Evolutionary conservation across 2,888 invertebrate species (phyloP), one percentile per base, ranked within the genome.

Genomic region (Lissocephala sabroskyi): DNA sequence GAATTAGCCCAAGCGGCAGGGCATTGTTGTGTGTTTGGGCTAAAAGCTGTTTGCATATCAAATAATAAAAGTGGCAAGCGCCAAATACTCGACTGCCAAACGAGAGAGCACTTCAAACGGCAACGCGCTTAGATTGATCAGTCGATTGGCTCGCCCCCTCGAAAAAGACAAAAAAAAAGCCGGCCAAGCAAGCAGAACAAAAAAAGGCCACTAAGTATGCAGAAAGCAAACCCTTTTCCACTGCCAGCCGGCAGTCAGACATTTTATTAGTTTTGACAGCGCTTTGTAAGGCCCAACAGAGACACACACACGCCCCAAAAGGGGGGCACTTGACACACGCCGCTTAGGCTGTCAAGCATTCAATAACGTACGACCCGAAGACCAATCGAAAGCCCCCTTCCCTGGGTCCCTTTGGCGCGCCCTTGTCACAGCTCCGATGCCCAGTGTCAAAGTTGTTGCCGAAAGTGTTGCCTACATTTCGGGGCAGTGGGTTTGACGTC

Each of bases 251-350:
- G n/a, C n/a, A 55, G 53, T 42, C 45, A 60, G 56, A 66, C 77
- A 70, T 77, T 71, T 73, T 77, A 73, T 73, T 77, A 73, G 71
- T 73, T 73, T 66, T 73, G 71, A 77, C 71, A 73, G 66, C 66
- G 64, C 74, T 71, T 75, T 71, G 70, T 75, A 66, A 23, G 11
- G 17, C 36, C 14, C 9, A 36, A 3, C 36, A 17, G 2, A 36
- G 17, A 36, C 17, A 36, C 32, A 32, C 32, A 13, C 32, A 32
- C 3, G 14, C 13, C 7, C 5, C 7, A 16, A 10, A 6, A 6
- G 16, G 16, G 10, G 59, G 54, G 52, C 76, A 58, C 67, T 74
- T 75, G 75, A 68, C 75, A 70, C 73, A 75, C 65, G 44, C 56
- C 56, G 59, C 62, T 65, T 65, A 51, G 43, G 30, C 58, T 71